These are phyloP conservation scores for Centropristis striata DNA, from an alignment of 2,113 vertebrate genomes.

Conservation along the genomic window DNA sequence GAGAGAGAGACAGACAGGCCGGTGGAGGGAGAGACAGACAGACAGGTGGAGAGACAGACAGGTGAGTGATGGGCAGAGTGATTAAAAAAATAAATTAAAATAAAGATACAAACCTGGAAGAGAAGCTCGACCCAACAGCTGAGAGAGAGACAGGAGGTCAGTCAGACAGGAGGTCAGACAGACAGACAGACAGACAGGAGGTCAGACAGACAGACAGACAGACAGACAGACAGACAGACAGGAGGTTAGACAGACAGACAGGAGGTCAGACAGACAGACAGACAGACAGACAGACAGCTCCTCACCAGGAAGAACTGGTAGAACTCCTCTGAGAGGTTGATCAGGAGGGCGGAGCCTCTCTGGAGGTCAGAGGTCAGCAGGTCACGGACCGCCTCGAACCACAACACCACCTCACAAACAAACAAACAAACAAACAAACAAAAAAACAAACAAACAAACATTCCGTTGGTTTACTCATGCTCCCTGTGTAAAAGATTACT, in stretches of 20 bases:
- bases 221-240: not conserved
- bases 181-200: not conserved
- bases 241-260: not conserved
- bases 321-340: conserved; percentile 55
- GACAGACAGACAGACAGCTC: not conserved
- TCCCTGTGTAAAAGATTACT: no score
- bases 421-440: not conserved
- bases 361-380: conserved; percentile 53
- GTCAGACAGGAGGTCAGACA: no score
- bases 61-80: not conserved
- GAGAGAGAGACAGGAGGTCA: not conserved
- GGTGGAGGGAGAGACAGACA: not conserved
- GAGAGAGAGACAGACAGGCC: not conserved
- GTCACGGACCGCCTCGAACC: conserved; percentile 54
- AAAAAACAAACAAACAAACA: not conserved
- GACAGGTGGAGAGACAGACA: conserved; percentile 71
- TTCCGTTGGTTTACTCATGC: no score
- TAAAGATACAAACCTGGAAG: conserved; percentile 47
- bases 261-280: not conserved
- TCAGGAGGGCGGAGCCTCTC: conserved; percentile 28
- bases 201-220: not conserved
- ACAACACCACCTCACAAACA: conserved; percentile 49
- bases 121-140: conserved; percentile 57
- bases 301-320: conserved; percentile 71
- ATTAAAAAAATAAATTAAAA: no score